Evolutionary conservation across 2,113 vertebrate species (phyloP), one percentile per base, ranked within the genome.

Genomic region (Rhombomys opimus): DNA sequence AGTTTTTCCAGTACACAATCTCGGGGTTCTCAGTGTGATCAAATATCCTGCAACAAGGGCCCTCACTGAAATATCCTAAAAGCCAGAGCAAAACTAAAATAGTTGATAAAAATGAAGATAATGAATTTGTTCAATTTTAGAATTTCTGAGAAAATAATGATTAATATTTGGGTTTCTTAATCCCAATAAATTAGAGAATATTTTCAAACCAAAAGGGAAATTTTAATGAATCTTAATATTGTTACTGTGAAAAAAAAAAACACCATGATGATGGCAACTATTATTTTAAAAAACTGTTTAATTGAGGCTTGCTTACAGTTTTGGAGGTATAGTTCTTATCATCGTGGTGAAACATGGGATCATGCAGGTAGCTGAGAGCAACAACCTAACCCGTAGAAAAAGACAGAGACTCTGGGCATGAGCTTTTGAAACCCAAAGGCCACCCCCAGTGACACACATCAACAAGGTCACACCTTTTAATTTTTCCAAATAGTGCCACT

Each of bases 101-200:
- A 72, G 46, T 30, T 35, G 22, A 54, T 52, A 30, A 82, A 50
- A 87, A 84, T 86, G 13, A 82, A 86, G 59, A 72, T 50, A 96
- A 84, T 50, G 73, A 63, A 77, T 57, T 73, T 68, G 57, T 88
- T 32, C 7, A 77, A 13, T 77, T 13, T 54, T 76, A n/a, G 22
- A 80, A n/a, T 90, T 92, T 87, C 67, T 46, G 59, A 54, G 9
- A 94, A 17, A 73, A 63, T 7, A 77, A 63, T 52, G 7, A 84
- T 86, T 92, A 82, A 35, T 50, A 92, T 88, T 94, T 92, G 9
- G 65, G 2, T 50, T 94, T 30, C 32, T 81, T 46, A 81, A 41
- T 90, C 27, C 38, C 80, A 18, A 87, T 13, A 80, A 90, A 12
- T 38, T 89, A 6, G 32, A 92, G 15, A 4, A 46, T 88, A 75